Evolutionary conservation across 2,797 vertebrate genomes (phyloP).

Genomic region (Odontamblyopus lacepedii): DNA sequence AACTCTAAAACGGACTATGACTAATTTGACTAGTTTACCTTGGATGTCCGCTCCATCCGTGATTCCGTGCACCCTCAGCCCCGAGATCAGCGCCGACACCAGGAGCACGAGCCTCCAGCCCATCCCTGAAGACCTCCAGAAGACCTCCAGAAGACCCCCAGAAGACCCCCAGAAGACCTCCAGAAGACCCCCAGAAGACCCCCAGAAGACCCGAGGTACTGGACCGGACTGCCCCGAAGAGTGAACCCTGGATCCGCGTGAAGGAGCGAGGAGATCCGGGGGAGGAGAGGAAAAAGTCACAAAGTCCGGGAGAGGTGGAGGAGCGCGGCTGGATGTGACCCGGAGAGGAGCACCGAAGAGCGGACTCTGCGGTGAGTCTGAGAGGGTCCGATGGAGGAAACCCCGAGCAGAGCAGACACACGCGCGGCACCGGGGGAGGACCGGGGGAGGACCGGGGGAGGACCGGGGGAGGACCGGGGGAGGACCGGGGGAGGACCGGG

Average conservation of each 20-base stretch:
- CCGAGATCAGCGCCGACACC: conserved; percentile 45
- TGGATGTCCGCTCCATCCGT: conserved; percentile 49
- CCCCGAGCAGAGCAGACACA: too few relatives aligned
- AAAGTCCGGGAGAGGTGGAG: too few relatives aligned
- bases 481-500: not conserved
- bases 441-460: not conserved
- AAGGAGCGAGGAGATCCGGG: not conserved
- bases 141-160: too few relatives aligned
- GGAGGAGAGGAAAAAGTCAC: not conserved
- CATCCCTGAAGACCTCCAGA: conserved; percentile 27
- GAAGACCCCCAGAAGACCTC: not conserved
- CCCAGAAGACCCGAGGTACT: not conserved
- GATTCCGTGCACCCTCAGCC: conserved; percentile 29
- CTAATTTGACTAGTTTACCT: conserved; percentile 37
- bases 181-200: too few relatives aligned
- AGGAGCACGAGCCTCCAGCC: conserved; percentile 11
- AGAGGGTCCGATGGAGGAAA: not conserved
- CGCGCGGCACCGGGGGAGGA: not conserved
- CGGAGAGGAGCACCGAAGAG: not conserved
- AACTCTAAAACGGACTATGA: too few relatives aligned
- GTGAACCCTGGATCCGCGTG: not conserved
- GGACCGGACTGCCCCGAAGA: not conserved
- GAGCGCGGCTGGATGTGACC: not conserved
- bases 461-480: not conserved
- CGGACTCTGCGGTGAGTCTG: not conserved